A percentile compares a stretch with the other conserved stretches of the same genome.
Evolutionary conservation across 2,888 invertebrate species (phyloP).

Genomic region (Drosophila picticornis): DNA sequence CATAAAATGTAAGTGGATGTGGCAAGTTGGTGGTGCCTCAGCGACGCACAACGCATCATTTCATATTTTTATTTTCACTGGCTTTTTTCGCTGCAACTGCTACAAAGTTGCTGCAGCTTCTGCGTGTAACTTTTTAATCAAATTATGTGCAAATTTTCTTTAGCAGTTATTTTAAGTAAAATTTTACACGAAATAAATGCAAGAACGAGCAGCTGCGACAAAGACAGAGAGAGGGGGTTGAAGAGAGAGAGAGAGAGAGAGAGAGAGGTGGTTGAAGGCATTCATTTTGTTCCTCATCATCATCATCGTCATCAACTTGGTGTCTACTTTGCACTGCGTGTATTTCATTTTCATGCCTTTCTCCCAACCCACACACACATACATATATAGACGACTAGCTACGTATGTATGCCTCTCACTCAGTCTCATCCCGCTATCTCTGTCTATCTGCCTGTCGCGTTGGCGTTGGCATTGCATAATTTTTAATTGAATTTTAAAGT

Average conservation of each 20-base stretch:
- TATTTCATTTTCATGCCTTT: constrained; percentile 69
- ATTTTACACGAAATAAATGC: constrained; percentile 70
- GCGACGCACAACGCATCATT: constrained; percentile 31
- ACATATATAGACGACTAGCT: neutral
- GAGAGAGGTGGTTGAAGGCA: no score
- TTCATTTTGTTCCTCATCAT: constrained; percentile 30
- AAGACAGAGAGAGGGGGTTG: neutral
- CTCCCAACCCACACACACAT: constrained; percentile 4
- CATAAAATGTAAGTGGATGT: constrained; percentile 7
- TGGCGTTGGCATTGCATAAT: constrained; percentile 69
- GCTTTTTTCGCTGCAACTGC: constrained; percentile 17
- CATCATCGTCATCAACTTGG: constrained; percentile 38
- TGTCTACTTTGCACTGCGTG: constrained; percentile 59
- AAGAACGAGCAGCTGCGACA: constrained; percentile 16
- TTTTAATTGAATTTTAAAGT: constrained; percentile 82
- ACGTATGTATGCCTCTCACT: neutral
- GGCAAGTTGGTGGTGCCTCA: constrained; percentile 16
- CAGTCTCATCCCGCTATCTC: constrained; percentile 1
- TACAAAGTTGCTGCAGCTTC: constrained; percentile 54
- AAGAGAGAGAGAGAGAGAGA: neutral
- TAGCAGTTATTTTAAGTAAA: constrained; percentile 79
- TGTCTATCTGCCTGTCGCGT: constrained; percentile 35
- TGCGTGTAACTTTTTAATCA: constrained; percentile 81
- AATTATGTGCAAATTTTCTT: constrained; percentile 81
- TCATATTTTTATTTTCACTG: constrained; percentile 34